Conservation (phyloP, 1,140 invertebrate genomes). For the Sminthurinus signatus region DNA sequence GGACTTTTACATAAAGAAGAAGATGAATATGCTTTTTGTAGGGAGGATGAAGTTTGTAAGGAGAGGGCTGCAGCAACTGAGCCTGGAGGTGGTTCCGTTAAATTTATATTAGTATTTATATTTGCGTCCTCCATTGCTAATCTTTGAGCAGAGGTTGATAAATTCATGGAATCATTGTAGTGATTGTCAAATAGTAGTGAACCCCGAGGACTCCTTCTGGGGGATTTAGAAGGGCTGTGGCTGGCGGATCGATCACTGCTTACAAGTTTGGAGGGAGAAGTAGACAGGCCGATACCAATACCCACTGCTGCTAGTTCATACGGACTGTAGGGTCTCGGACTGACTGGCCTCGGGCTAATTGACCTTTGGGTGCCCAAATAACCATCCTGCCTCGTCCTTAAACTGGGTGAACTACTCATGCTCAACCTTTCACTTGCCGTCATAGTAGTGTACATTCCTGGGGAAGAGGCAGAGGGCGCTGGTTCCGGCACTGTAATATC, state of each 20-base stretch:
- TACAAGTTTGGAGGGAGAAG: not conserved
- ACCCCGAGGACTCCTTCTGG: slow-evolving; percentile 12
- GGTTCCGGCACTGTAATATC: slow-evolving; percentile 1
- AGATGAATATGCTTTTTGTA: no score
- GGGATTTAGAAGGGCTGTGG: no score
- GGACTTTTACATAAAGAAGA: slow-evolving; percentile 21
- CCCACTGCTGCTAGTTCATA: not conserved
- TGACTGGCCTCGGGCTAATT: slow-evolving; percentile 23
- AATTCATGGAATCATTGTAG: no score
- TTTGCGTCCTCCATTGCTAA: no score
- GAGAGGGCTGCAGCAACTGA: no score
- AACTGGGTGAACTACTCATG: slow-evolving; percentile 49
- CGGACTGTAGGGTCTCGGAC: slow-evolving; percentile 23
- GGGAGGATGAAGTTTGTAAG: no score
- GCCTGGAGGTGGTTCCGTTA: no score
- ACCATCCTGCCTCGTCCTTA: slow-evolving; percentile 59
- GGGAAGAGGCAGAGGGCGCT: slow-evolving; percentile 47
- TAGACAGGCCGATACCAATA: not conserved
- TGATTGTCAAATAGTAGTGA: slow-evolving; percentile 1
- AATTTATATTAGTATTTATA: no score
- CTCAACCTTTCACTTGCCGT: slow-evolving; percentile 51
- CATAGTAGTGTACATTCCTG: slow-evolving; percentile 48
- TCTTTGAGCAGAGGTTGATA: no score
- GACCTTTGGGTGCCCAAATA: no score
- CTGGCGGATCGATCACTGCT: no score